Percentiles rank a stretch among this genome's conserved stretches.
phyloP scores from a whole-genome alignment of 2,113 vertebrate genomes.

The Leucosticte australis region DNA sequence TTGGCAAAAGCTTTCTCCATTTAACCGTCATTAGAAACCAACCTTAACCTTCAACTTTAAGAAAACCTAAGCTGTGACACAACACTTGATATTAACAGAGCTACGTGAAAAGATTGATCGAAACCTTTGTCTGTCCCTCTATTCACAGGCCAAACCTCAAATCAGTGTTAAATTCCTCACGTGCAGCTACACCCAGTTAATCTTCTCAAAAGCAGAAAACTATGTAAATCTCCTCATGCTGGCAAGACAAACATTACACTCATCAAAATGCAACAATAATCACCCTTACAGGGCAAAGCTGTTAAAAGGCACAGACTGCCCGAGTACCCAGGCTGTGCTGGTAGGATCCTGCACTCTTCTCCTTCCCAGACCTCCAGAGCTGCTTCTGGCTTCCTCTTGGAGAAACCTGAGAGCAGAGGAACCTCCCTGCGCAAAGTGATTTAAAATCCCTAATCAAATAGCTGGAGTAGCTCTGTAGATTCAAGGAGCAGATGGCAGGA shows the following conservation, averaged over 20 bases:
- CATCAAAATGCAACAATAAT: constrained; percentile 45
- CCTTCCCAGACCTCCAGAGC: not conserved
- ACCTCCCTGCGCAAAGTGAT: not conserved
- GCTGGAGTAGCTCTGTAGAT: not conserved
- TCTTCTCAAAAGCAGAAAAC: constrained; percentile 71
- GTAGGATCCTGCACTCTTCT: not conserved
- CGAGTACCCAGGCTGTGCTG: not conserved
- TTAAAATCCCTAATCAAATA: constrained; percentile 44
- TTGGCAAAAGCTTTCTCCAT: not conserved
- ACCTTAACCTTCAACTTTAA: constrained; percentile 15
- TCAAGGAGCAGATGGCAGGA: constrained; percentile 44
- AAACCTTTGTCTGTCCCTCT: constrained; percentile 51
- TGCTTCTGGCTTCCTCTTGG: not conserved
- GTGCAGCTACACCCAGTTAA: constrained; percentile 73
- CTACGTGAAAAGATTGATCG: constrained; percentile 50
- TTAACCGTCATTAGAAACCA: not conserved
- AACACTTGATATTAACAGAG: constrained; percentile 16
- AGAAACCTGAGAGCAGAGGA: constrained; percentile 20
- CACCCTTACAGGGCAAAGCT: not conserved
- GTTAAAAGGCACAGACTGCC: not conserved
- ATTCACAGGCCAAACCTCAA: constrained; percentile 63
- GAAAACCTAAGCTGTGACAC: not conserved
- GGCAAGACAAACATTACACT: constrained; percentile 58
- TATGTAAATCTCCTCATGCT: constrained; percentile 70
- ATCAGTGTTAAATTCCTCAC: constrained; percentile 76